These are phyloP conservation scores for Cataglyphis altisquamis DNA, from an alignment of 2,888 invertebrate species.

Conservation along the genomic window DNA sequence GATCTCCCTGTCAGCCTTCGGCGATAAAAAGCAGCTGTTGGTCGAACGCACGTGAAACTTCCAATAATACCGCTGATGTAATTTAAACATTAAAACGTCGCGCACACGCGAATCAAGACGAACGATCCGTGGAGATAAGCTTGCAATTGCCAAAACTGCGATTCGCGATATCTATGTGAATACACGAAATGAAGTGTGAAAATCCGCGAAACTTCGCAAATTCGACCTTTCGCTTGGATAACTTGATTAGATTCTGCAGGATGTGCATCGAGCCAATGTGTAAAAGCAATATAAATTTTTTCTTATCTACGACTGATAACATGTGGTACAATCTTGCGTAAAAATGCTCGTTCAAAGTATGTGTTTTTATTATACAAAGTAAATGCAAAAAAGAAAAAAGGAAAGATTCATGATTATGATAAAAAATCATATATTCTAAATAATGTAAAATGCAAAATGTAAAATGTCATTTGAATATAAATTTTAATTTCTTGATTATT, in stretches of 20 bases:
- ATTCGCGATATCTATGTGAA: slow-evolving; percentile 5
- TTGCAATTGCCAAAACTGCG: not conserved
- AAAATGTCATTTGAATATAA: not conserved
- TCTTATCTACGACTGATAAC: slow-evolving; percentile 71
- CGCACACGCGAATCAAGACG: not conserved
- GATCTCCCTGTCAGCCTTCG: not conserved
- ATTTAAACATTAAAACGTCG: slow-evolving; percentile 32
- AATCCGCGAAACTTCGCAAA: slow-evolving; percentile 1
- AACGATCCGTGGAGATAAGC: not conserved
- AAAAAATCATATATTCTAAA: not conserved
- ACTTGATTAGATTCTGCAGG: slow-evolving; percentile 56
- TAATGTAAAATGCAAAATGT: not conserved
- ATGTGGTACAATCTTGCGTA: slow-evolving; percentile 59
- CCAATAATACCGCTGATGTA: slow-evolving; percentile 24
- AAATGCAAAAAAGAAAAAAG: not conserved
- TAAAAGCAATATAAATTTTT: slow-evolving; percentile 49
- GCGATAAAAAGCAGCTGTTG: slow-evolving; percentile 22
- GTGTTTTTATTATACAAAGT: not conserved
- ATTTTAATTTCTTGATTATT: not conserved
- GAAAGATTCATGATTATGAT: not conserved
- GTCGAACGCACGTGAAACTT: not conserved
- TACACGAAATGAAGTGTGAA: not conserved
- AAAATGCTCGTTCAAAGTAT: slow-evolving; percentile 39
- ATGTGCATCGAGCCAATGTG: slow-evolving; percentile 30
- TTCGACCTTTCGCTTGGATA: slow-evolving; percentile 44